Conservation (phyloP, 2,797 vertebrate species). For the Chromobotia macracanthus region DNA sequence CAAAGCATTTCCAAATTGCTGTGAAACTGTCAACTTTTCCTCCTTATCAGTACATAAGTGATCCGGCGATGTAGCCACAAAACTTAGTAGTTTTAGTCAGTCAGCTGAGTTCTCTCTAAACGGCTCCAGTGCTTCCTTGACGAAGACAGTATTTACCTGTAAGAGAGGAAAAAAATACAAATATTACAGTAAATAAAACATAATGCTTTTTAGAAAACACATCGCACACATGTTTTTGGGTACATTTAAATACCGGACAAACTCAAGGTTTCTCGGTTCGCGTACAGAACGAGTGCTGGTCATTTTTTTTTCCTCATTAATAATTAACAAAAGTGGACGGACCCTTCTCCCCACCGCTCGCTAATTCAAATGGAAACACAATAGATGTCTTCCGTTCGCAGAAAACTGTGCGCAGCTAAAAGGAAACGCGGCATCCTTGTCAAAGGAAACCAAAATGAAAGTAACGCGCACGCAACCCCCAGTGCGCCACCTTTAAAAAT, state of each 20-base stretch:
- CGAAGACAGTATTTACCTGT: constrained; percentile 13
- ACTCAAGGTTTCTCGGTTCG: background rate
- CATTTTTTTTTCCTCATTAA: constrained; percentile 68
- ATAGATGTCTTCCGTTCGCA: constrained; percentile 79
- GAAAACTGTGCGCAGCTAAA: constrained; percentile 62
- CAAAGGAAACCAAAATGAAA: constrained; percentile 62
- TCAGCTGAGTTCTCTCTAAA: background rate
- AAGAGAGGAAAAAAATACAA: background rate
- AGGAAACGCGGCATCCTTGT: constrained; percentile 77
- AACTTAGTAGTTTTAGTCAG: constrained; percentile 20
- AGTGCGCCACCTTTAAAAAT: constrained; percentile 57
- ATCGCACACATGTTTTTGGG: background rate
- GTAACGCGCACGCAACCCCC: constrained; percentile 64
- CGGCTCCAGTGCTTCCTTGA: background rate
- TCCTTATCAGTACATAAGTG: constrained; percentile 27
- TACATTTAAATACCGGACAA: constrained; percentile 5
- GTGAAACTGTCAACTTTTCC: constrained; percentile 32
- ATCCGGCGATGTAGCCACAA: constrained; percentile 16
- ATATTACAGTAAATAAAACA: background rate
- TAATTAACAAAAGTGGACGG: constrained; percentile 70
- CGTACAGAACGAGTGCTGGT: background rate
- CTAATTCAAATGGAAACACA: constrained; percentile 66
- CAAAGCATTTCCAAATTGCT: constrained; percentile 9
- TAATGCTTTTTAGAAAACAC: background rate
- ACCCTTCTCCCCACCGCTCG: constrained; percentile 56